Evolutionary conservation across 2,888 invertebrate species (phyloP).

Genomic region (Balanococcus diminutus): DNA sequence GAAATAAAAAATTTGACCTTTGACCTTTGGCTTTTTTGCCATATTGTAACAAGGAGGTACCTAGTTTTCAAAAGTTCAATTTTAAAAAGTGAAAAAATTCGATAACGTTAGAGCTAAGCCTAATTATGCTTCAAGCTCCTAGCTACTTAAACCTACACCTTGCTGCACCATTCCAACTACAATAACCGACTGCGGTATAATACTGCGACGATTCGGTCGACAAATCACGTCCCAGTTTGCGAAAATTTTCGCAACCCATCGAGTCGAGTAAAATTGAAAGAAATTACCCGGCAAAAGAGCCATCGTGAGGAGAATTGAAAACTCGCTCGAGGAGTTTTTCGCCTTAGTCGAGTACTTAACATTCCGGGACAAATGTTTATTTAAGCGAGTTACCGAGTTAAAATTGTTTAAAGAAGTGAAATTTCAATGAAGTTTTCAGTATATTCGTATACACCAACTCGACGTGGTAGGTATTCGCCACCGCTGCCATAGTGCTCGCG

Average conservation of each 20-base stretch:
- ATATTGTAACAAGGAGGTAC: too few relatives aligned
- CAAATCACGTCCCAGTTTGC: constrained; percentile 11
- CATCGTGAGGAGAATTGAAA: constrained; percentile 2
- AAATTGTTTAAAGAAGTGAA: constrained; percentile 23
- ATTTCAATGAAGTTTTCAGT: constrained; percentile 12
- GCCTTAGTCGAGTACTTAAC: constrained; percentile 13
- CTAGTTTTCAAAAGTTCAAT: too few relatives aligned
- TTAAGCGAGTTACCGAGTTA: constrained; percentile 22
- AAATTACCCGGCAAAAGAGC: constrained; percentile 18
- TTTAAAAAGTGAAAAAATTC: too few relatives aligned
- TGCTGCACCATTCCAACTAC: not conserved
- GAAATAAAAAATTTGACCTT: too few relatives aligned
- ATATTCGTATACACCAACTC: not conserved
- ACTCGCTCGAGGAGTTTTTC: not conserved
- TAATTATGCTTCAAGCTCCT: too few relatives aligned
- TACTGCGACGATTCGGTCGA: constrained; percentile 14
- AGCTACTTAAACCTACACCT: too few relatives aligned
- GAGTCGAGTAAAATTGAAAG: constrained; percentile 21
- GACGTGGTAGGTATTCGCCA: not conserved
- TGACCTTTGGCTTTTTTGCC: too few relatives aligned
- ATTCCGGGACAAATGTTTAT: constrained; percentile 19
- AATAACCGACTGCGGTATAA: not conserved
- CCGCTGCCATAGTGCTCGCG: not conserved
- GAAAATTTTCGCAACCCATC: constrained; percentile 20
- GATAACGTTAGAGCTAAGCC: too few relatives aligned